Evolutionary conservation across 2,113 vertebrate genomes (phyloP), one percentile per base, ranked within the genome.

Genomic region (Lates calcarifer): DNA sequence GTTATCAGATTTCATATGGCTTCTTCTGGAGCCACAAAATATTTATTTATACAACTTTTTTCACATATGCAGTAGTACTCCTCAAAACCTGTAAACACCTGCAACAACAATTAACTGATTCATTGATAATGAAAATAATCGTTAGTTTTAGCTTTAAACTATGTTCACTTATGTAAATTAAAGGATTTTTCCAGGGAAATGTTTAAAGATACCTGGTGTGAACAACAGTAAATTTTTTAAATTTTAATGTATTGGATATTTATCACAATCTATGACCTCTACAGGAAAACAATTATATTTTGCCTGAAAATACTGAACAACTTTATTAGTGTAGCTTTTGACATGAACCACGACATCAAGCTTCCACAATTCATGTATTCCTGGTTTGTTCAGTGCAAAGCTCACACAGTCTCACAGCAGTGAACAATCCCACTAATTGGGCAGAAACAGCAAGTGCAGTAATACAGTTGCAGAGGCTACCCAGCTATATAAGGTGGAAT

Each of bases 401-500:
- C 49, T 39, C 37, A 18, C 45, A 64, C 24, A n/a, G 51, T 67
- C 33, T 11, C 12, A 39, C 24, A 26, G 17, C 1, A 15, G 18
- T 4, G 0, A 37, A 28, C 24, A 71, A 29, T 72, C 13, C 67
- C 5, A 47, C 29, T 55, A 47, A 77, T 7, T 6, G 35, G 35
- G 10, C n/a, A n/a, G n/a, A n/a, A n/a, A n/a, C 5, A 26, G 61
- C 13, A n/a, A 14, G 68, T 14, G 41, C 41, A 51, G 24, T 45
- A 35, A 66, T 43, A 55, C 0, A 53, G 63, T 35, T 22, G 39
- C 41, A 15, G 26, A 45, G 22, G 9, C 20, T 4, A 20, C 17
- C 35, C 33, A 56, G 77, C 60, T 51, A 13, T 51, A 13, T 64
- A 39, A 31, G 31, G 24, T 49, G 24, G 62, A 60, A 47, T n/a